phyloP scores from a whole-genome alignment of 1,140 invertebrate species.

The Coenobita brevimanus region DNA sequence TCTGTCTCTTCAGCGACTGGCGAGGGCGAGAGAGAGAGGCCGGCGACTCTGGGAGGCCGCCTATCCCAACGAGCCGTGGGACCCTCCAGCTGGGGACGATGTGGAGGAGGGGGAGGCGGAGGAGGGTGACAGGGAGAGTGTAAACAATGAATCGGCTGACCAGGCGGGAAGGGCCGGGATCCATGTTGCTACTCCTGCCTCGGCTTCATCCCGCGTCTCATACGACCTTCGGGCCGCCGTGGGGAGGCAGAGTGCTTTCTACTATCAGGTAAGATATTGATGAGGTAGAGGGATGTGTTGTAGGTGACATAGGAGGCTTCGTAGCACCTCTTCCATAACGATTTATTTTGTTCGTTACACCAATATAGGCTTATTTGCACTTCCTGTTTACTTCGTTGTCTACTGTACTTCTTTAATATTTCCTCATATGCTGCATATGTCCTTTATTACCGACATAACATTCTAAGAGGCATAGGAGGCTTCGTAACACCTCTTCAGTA shows the following conservation, averaged over 20 bases:
- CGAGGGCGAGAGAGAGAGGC: slow-evolving; percentile 17
- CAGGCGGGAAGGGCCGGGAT: neutral
- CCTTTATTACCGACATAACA: too few relatives aligned
- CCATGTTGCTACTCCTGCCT: neutral
- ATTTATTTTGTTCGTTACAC: too few relatives aligned
- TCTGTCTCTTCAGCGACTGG: neutral
- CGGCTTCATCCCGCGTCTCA: neutral
- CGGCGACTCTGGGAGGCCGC: slow-evolving; percentile 27
- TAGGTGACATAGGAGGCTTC: too few relatives aligned
- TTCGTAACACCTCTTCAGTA: too few relatives aligned
- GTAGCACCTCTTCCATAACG: too few relatives aligned
- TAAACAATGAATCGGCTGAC: too few relatives aligned
- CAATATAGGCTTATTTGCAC: too few relatives aligned
- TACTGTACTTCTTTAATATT: too few relatives aligned
- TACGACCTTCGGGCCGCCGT: slow-evolving; percentile 58
- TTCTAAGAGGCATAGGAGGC: too few relatives aligned
- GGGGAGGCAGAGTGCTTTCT: slow-evolving; percentile 58
- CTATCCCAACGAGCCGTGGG: slow-evolving; percentile 55
- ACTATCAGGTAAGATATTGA: slow-evolving; percentile 47
- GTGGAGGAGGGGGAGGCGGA: neutral
- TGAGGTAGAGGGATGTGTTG: neutral
- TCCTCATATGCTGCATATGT: too few relatives aligned
- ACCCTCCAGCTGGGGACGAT: neutral
- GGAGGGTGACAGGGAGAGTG: neutral
- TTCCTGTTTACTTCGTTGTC: too few relatives aligned